phyloP scores from a whole-genome alignment of 2,888 invertebrate genomes.

The Cheiracanthium punctorium region DNA sequence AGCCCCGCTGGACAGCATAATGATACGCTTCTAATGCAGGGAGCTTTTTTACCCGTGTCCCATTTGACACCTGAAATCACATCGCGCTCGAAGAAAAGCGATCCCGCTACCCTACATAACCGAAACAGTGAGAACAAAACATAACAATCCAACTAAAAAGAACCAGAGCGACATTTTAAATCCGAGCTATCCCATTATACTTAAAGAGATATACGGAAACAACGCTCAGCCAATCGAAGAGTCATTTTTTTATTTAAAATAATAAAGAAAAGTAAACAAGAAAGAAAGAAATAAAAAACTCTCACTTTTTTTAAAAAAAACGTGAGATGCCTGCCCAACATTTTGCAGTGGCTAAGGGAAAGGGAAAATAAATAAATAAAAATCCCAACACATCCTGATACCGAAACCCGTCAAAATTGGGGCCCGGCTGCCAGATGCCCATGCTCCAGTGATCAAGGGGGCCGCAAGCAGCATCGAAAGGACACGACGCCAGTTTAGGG shows the following conservation, averaged over 20 bases:
- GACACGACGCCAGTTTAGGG: background rate
- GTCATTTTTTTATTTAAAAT: background rate
- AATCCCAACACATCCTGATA: conserved; percentile 52
- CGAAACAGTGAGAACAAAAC: background rate
- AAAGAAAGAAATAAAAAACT: too few relatives aligned
- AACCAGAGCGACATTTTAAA: conserved; percentile 23
- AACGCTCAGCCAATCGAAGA: conserved; percentile 19
- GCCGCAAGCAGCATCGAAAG: background rate
- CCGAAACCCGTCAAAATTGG: conserved; percentile 4
- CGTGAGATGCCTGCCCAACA: conserved; percentile 6
- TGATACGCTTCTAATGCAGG: too few relatives aligned
- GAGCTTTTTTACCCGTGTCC: background rate
- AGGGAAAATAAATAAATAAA: background rate
- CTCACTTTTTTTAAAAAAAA: background rate
- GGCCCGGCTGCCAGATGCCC: background rate
- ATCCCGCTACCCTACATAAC: background rate
- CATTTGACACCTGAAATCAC: background rate
- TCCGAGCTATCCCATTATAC: conserved; percentile 15
- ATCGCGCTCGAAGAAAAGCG: background rate
- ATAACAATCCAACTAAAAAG: conserved; percentile 4
- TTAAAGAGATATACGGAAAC: conserved; percentile 19
- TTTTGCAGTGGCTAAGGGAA: background rate
- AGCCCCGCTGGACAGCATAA: too few relatives aligned
- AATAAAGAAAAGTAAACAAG: background rate
- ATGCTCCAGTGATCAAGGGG: background rate